Conservation (phyloP, 2,113 vertebrate species). For the Anser brachyrhynchus region DNA sequence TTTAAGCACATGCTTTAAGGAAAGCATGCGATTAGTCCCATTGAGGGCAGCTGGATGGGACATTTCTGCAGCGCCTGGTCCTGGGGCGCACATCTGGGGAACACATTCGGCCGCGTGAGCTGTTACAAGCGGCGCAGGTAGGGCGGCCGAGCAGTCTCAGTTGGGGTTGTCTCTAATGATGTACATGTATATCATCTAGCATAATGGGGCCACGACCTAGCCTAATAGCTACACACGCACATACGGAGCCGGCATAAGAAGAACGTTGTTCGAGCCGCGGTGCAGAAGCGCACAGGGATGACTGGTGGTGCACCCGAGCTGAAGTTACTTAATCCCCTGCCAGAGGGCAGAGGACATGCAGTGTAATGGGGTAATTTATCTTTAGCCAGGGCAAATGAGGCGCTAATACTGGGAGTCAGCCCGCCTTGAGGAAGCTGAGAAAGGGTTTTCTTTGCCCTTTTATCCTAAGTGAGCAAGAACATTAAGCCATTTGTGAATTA, state of each 20-base stretch:
- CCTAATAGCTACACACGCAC: neutral
- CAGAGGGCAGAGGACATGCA: neutral
- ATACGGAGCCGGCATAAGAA: neutral
- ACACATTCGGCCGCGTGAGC: neutral
- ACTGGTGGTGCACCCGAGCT: neutral
- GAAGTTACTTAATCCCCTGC: neutral
- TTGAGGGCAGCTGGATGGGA: neutral
- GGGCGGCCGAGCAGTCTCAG: neutral
- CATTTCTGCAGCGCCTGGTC: neutral
- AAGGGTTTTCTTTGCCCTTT: slow-evolving; percentile 4
- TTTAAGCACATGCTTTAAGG: slow-evolving; percentile 50
- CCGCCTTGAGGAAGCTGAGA: neutral
- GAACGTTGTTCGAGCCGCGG: neutral
- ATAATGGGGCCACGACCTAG: slow-evolving; percentile 3
- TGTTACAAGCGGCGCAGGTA: neutral
- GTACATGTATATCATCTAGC: neutral
- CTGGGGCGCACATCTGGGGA: slow-evolving; percentile 63
- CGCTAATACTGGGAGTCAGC: neutral
- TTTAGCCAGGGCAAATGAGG: neutral
- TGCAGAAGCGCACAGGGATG: neutral
- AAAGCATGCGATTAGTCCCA: slow-evolving; percentile 3
- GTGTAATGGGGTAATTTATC: neutral
- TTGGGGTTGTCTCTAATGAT: neutral
- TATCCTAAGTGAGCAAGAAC: neutral
- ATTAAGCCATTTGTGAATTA: slow-evolving; percentile 35